Evolutionary conservation across 2,888 invertebrate species (phyloP).

Genomic region (Trimorus sp.): DNA sequence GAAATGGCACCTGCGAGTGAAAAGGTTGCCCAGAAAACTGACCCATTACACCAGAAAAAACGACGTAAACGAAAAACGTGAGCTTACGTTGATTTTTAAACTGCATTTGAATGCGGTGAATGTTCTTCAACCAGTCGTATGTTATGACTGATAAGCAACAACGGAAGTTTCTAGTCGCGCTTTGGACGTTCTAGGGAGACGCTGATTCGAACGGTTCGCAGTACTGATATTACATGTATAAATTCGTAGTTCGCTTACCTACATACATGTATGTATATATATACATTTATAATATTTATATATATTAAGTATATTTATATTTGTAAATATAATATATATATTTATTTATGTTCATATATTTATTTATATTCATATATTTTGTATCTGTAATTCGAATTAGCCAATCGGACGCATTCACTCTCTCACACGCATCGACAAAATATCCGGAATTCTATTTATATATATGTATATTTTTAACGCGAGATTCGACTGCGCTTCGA

Average conservation of each 20-base stretch:
- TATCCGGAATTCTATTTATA: neutral
- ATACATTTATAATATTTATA: slow-evolving; percentile 53
- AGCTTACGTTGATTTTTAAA: no score
- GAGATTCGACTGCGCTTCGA: no score
- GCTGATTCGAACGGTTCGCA: slow-evolving; percentile 16
- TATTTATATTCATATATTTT: slow-evolving; percentile 30
- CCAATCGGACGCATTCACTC: slow-evolving; percentile 48
- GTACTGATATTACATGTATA: slow-evolving; percentile 36
- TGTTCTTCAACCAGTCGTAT: no score
- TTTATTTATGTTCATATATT: slow-evolving; percentile 42
- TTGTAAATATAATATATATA: slow-evolving; percentile 31
- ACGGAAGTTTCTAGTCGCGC: slow-evolving; percentile 33
- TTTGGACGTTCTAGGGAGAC: slow-evolving; percentile 36
- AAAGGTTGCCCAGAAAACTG: no score
- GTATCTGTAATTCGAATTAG: slow-evolving; percentile 41
- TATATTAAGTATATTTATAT: slow-evolving; percentile 30
- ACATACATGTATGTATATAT: slow-evolving; percentile 55
- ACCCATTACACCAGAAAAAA: no score
- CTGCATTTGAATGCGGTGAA: no score
- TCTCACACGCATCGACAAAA: no score
- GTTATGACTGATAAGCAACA: no score
- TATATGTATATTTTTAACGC: slow-evolving; percentile 4
- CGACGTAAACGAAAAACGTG: no score
- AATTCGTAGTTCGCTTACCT: slow-evolving; percentile 38
- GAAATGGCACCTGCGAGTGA: no score